These are phyloP conservation scores for Zophobas atratus DNA, from an alignment of 1,140 invertebrate species.

Conservation along the genomic window DNA sequence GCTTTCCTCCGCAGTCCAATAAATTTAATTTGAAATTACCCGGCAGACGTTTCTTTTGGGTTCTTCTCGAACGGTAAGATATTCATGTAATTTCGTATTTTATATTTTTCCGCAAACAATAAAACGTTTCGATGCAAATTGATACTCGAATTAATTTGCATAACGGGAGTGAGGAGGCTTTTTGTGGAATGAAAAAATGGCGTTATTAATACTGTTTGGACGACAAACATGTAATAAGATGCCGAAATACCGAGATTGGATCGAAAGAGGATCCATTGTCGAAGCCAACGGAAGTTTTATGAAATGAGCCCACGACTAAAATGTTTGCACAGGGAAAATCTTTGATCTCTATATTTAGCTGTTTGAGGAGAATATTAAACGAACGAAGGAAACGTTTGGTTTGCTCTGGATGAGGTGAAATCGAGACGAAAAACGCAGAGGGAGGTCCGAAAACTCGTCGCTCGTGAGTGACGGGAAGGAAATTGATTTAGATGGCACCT, in stretches of 20 bases:
- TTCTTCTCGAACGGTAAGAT: conserved; percentile 3
- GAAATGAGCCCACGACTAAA: background rate
- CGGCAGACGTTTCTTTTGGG: conserved; percentile 19
- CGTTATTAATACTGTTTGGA: conserved; percentile 4
- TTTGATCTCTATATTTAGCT: background rate
- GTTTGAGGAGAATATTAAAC: no score
- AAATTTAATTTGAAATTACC: conserved; percentile 40
- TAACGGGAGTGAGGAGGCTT: background rate
- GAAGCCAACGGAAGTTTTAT: background rate
- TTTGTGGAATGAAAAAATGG: background rate
- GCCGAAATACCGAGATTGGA: background rate
- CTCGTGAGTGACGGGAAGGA: no score
- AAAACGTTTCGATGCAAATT: background rate
- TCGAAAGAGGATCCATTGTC: background rate
- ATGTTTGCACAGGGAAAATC: background rate
- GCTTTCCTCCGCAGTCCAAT: conserved; percentile 18
- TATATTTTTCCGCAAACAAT: conserved; percentile 8
- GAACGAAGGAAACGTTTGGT: no score
- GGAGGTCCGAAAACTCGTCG: no score
- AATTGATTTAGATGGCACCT: no score
- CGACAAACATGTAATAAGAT: conserved; percentile 6
- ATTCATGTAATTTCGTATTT: conserved; percentile 31
- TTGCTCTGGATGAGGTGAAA: no score
- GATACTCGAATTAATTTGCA: conserved; percentile 28
- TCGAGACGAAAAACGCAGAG: no score